Evolutionary conservation across 2,797 vertebrate genomes (phyloP), one percentile per base, ranked within the genome.

Genomic region (Anguilla obscura): DNA sequence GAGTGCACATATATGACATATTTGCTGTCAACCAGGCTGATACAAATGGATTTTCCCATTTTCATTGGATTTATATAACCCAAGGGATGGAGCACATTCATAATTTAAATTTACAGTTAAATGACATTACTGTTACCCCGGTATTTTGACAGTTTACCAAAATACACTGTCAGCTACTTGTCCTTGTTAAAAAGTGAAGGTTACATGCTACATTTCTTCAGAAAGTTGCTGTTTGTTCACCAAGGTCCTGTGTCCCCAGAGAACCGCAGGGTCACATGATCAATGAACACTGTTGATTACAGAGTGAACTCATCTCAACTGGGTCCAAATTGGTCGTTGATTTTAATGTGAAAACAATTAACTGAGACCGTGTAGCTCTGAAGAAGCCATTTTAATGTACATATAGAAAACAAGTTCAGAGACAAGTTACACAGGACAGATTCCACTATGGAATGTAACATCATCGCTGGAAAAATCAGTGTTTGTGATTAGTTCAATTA

Each of bases 51-150:
- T 69, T 69, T 69, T 27, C 24, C 63, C 63, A 27, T n/a, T 69
- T 69, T 5, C n/a, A 69, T 69, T 27, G 24, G 63, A 69, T n/a
- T 69, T 69, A n/a, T 69, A 27, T 69, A 27, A 27, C 63, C 63
- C n/a, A n/a, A 69, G 63, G 63, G 6, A 69, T 27, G 63, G 63
- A 69, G 24, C 63, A 27, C 63, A 54, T 14, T 10, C 52, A 69
- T 69, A 69, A 69, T 69, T 69, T 69, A 69, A 69, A 69, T 69
- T 69, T 27, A 27, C 63, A n/a, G n/a, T 69, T 27, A 69, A 69
- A 69, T 69, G 24, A 69, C 5, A 69, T 69, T 69, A n/a, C 63
- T 69, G 27, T 69, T 69, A 27, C 24, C n/a, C 63, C 9, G 24
- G 24, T n/a, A 27, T n/a, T n/a, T n/a, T 69, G 63, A 69, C n/a